Base-by-base conservation (phyloP, 2,797 vertebrate species). In the Heteromormyrus szaboi region DNA sequence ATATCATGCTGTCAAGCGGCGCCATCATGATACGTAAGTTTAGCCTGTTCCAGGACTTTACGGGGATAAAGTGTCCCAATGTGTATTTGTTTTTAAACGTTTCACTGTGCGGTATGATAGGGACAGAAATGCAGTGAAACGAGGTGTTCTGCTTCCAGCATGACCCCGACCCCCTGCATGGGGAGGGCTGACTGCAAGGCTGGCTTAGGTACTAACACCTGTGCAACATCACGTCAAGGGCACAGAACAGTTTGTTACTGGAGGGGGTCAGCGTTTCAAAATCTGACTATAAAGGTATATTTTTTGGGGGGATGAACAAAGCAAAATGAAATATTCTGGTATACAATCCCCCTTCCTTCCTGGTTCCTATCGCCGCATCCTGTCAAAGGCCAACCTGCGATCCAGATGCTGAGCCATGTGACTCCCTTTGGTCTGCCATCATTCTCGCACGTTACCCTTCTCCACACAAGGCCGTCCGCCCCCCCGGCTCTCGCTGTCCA, bases 401-500 rank as follows among this genome's bases (percentile, higher is more conserved):
- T 88, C 79, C 46, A 22, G 46, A 79, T 22, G 4, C 76, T 0
- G 79, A 85, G 56, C 79, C 11, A 41, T 8, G 5, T 79, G 17
- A 5, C 22, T 11, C 12, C 56, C n/a, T 50, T 65, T 51, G 56
- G 62, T n/a, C 83, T 6, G n/a, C 0, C 41, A 56, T 53, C 81
- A 12, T 19, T 79, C 37, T 85, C 44, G 51, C 54, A 86, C 85
- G 11, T 53, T 53, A 25, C 83, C 83, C n/a, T 2, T 9, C 46
- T 51, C 48, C 48, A 12, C 17, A 51, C 12, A 9, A 4, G 8
- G 9, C 81, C 1, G 1, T 19, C 14, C 17, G 2, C 11, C 9
- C 25, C 6, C 65, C 33, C 14, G 29, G 51, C 44, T 48, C 17
- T 46, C 19, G 79, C n/a, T 4, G 48, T 5, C 22, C 56, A 96